Evolutionary conservation across 2,888 invertebrate genomes (phyloP), one percentile per base, ranked within the genome.

Genomic region (Gymnosoma rotundatum): DNA sequence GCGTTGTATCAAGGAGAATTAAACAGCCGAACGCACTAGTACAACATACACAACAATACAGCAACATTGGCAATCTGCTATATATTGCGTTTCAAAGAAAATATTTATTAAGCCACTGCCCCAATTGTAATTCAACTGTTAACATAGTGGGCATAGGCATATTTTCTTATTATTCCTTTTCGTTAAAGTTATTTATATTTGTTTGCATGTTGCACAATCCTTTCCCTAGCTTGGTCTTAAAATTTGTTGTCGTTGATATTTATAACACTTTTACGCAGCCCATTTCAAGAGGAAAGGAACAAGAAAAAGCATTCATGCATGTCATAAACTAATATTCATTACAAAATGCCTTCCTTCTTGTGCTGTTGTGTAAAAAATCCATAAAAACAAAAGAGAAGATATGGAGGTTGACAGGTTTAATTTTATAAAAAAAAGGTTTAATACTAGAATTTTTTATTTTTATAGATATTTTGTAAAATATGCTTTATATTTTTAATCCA

Each of bases 261-360:
- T n/a, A 14, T 48, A 14, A 14, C 14, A 14, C 2, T 52, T 52
- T 52, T 52, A 18, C 50, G 50, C 18, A 52, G 7, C 1, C 20
- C 1, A 52, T 52, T 52, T 10, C 56, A 58, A 45, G 2, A 14
- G 36, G 14, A 42, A 32, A 45, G 21, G 16, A 16, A 20, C 58
- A 58, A 42, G 12, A 16, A 48, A 36, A 64, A 32, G 48, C 56
- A 78, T 70, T 78, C 63, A 70, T 54, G 70, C 78, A 64, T 64
- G 48, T 36, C 54, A 25, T 21, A 20, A 70, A 64, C 20, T 69
- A 56, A 70, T 70, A 70, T 70, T 54, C 69, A 67, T 67, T 32
- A 48, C 25, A 16, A n/a, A 64, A 48, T 64, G 21, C 25, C 25
- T 45, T 16, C 10, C n/a, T 20, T n/a, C n/a, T 48, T n/a, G 1